Conservation (phyloP, 1,140 invertebrate species). For the Drosophila kohkoa region DNA sequence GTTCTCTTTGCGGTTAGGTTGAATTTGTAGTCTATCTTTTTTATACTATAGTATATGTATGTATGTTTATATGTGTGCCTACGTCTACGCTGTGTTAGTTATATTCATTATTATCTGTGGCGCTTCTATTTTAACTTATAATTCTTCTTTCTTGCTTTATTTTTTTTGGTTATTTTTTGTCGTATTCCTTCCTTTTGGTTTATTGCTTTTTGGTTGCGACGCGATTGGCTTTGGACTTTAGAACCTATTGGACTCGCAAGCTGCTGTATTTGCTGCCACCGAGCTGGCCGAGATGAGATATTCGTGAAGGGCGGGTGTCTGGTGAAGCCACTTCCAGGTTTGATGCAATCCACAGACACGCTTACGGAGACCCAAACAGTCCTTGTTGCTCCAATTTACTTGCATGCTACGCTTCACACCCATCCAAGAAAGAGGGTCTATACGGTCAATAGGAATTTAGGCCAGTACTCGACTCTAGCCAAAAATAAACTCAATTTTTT, state of each 20-base stretch:
- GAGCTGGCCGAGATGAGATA: slow-evolving; percentile 92
- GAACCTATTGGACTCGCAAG: slow-evolving; percentile 78
- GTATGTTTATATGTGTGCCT: slow-evolving; percentile 5
- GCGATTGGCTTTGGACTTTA: slow-evolving; percentile 65
- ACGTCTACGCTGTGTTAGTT: slow-evolving; percentile 24
- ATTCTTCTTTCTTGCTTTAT: slow-evolving; percentile 35
- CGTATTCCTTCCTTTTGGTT: slow-evolving; percentile 66
- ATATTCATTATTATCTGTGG: slow-evolving; percentile 60
- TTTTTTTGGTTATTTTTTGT: slow-evolving; percentile 34
- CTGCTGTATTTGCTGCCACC: slow-evolving; percentile 87
- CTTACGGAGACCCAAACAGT: slow-evolving; percentile 93
- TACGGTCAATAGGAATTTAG: slow-evolving; percentile 48
- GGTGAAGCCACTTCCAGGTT: slow-evolving; percentile 96
- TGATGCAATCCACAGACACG: slow-evolving; percentile 93
- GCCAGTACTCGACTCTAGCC: slow-evolving; percentile 51
- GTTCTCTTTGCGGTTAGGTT: slow-evolving; percentile 62
- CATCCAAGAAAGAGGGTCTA: slow-evolving; percentile 63
- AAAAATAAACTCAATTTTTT: slow-evolving; percentile 21
- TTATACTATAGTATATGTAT: slow-evolving; percentile 27
- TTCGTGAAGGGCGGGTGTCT: slow-evolving; percentile 93
- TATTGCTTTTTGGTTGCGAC: slow-evolving; percentile 58
- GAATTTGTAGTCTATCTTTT: slow-evolving; percentile 39
- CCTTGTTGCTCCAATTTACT: slow-evolving; percentile 86
- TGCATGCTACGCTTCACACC: slow-evolving; percentile 85
- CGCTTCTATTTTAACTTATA: slow-evolving; percentile 57